phyloP scores from a whole-genome alignment of 1,140 invertebrate genomes.

The Sminthurinus signatus region DNA sequence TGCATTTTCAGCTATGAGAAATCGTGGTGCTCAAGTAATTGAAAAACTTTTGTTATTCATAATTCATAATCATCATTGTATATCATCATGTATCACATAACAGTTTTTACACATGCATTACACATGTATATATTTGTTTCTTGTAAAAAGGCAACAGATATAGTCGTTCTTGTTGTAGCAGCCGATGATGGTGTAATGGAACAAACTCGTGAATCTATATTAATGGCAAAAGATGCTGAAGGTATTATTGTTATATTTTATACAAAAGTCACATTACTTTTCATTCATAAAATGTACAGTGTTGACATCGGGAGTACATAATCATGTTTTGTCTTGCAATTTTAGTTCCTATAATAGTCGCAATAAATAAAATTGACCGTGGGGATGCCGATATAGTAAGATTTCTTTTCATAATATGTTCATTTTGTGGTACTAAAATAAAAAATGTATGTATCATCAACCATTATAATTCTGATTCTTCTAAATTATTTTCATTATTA shows the following conservation, averaged over 20 bases:
- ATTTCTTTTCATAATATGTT: no score
- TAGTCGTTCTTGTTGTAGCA: conserved; percentile 93
- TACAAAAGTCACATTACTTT: not conserved
- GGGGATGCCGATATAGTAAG: conserved; percentile 74
- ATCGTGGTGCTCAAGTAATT: conserved; percentile 71
- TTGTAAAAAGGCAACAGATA: conserved; percentile 65
- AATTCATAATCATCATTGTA: not conserved
- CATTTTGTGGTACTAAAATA: conserved; percentile 45
- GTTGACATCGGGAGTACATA: not conserved
- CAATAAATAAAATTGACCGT: conserved; percentile 99
- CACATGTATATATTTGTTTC: not conserved
- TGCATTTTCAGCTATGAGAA: conserved; percentile 86
- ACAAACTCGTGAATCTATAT: conserved; percentile 80
- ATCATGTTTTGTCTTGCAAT: conserved; percentile 33
- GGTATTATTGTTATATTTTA: conserved; percentile 46
- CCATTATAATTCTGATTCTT: no score
- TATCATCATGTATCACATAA: not conserved
- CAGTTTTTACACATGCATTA: not conserved
- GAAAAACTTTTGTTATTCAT: not conserved
- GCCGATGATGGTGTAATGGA: conserved; percentile 99
- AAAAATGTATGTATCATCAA: no score
- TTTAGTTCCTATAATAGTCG: conserved; percentile 89
- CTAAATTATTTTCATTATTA: no score
- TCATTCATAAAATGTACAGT: not conserved
- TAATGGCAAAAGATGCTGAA: conserved; percentile 65